Conservation (phyloP, 2,888 invertebrate genomes). For the Dryocosmus kuriphilus region DNA sequence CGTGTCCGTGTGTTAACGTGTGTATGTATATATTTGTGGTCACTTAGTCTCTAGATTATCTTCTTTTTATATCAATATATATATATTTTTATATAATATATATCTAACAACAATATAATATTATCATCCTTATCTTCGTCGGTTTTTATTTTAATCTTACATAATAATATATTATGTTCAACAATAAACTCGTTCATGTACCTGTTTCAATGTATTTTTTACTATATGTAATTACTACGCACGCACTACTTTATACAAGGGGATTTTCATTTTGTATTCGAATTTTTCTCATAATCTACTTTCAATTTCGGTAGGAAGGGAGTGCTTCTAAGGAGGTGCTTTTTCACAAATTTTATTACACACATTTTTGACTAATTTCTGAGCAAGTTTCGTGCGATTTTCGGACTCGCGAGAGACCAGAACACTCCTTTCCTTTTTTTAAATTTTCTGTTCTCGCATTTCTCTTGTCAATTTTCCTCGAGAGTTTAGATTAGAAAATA, state of each 20-base stretch:
- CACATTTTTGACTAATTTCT: conserved; percentile 54
- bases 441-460: neutral
- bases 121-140: conserved; percentile 69
- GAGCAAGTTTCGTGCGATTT: conserved; percentile 71
- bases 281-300: conserved; percentile 30
- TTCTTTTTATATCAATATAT: conserved; percentile 70
- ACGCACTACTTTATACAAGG: conserved; percentile 68
- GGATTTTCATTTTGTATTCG: conserved; percentile 39
- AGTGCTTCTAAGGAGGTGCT: conserved; percentile 43
- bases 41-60: conserved; percentile 66
- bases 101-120: conserved; percentile 77
- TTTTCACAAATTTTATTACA: conserved; percentile 41
- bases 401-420: conserved; percentile 36
- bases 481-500: conserved; percentile 1
- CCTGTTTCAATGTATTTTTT: conserved; percentile 55
- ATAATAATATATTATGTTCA: conserved; percentile 67
- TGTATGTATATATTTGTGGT: conserved; percentile 52
- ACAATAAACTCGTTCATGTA: conserved; percentile 72
- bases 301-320: neutral
- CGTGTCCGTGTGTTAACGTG: conserved; percentile 43
- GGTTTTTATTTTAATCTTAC: conserved; percentile 62
- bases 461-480: neutral
- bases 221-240: conserved; percentile 51
- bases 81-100: conserved; percentile 69
- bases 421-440: neutral